Evolutionary conservation across 2,888 invertebrate species (phyloP).

Genomic region (Mechanitis mazaeus): DNA sequence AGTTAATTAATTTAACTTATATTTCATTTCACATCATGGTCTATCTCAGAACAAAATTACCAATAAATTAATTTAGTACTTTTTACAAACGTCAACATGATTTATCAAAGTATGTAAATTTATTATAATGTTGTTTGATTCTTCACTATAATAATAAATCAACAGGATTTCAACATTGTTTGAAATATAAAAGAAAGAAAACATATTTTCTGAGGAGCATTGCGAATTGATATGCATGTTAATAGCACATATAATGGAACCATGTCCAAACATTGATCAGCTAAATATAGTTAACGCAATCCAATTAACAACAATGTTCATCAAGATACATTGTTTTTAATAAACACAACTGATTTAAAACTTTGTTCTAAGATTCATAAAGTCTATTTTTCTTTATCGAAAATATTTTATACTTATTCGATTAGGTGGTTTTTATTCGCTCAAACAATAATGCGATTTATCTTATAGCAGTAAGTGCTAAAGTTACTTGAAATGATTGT

Average conservation of each 20-base stretch:
- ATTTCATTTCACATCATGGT: too few relatives aligned
- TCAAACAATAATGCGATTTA: conserved; percentile 8
- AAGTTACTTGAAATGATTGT: not conserved
- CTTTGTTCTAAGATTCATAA: not conserved
- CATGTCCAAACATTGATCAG: conserved; percentile 24
- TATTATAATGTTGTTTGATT: too few relatives aligned
- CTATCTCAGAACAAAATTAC: too few relatives aligned
- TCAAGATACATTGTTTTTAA: conserved; percentile 16
- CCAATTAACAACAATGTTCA: conserved; percentile 13
- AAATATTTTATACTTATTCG: conserved; percentile 9
- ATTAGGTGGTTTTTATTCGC: conserved; percentile 9
- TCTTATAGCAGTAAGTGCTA: not conserved
- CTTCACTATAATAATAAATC: too few relatives aligned
- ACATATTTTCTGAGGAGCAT: not conserved
- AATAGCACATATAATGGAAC: conserved; percentile 6
- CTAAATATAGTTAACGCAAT: conserved; percentile 17
- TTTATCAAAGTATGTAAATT: too few relatives aligned
- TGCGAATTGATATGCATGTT: conserved; percentile 5
- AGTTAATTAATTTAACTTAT: too few relatives aligned
- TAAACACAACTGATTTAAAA: not conserved
- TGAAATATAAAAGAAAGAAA: not conserved
- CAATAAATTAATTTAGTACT: too few relatives aligned
- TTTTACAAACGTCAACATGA: too few relatives aligned
- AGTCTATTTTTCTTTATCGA: conserved; percentile 1
- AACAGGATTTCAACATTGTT: too few relatives aligned